Percentiles rank a stretch among this genome's conserved stretches.
Evolutionary conservation across 2,888 invertebrate genomes (phyloP).

Genomic region (Abrostola triplasia): DNA sequence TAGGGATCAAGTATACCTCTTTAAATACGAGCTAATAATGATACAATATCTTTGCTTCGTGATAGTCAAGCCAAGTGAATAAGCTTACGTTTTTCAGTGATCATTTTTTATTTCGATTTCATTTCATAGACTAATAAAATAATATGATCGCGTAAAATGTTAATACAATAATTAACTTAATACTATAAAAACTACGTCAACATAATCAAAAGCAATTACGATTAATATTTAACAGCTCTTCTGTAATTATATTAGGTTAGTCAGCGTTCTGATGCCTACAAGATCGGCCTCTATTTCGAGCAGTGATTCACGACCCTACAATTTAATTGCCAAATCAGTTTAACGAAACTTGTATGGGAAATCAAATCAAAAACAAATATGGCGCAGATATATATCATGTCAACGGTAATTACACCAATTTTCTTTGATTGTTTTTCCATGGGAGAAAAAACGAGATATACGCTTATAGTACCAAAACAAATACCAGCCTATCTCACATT

Average conservation of each 20-base stretch:
- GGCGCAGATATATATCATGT: neutral
- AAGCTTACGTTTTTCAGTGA: too few species aligned
- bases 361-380: constrained; percentile 11
- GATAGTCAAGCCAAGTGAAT: too few species aligned
- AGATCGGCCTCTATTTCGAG: constrained; percentile 13
- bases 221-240: neutral
- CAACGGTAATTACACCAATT: neutral
- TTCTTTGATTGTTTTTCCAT: neutral
- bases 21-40: too few species aligned
- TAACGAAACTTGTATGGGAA: constrained; percentile 9
- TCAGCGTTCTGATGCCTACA: neutral
- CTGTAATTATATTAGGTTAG: neutral
- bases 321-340: constrained; percentile 18
- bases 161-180: neutral
- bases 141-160: neutral
- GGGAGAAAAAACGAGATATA: constrained; percentile 32
- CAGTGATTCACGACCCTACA: constrained; percentile 8
- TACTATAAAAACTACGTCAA: neutral
- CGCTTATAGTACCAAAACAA: constrained; percentile 33
- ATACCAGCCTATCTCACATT: constrained; percentile 29
- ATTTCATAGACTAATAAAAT: too few species aligned
- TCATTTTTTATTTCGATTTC: too few species aligned
- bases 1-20: too few species aligned
- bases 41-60: too few species aligned
- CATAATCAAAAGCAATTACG: neutral